A percentile compares a stretch with the other conserved stretches of the same genome.
phyloP scores from a whole-genome alignment of 2,888 invertebrate species.

The Tachina grossa region DNA sequence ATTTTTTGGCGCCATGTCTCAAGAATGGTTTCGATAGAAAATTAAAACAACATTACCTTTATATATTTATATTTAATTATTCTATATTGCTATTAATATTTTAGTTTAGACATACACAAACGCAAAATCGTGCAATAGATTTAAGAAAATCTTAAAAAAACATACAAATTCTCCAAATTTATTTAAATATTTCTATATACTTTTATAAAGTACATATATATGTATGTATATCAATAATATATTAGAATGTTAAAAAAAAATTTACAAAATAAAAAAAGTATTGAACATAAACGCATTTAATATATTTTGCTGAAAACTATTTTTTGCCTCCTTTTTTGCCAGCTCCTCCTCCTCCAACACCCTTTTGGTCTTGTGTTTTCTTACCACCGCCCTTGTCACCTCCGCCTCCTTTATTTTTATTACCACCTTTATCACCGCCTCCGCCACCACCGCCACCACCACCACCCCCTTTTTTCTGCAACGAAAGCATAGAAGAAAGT shows the following conservation, averaged over 20 bases:
- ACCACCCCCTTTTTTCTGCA: constrained; percentile 79
- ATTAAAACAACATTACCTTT: constrained; percentile 26
- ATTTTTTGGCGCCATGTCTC: constrained; percentile 91
- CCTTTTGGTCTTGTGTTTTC: constrained; percentile 79
- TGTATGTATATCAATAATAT: constrained; percentile 5
- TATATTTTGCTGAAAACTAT: constrained; percentile 68
- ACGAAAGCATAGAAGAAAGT: constrained; percentile 42
- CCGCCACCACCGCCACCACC: constrained; percentile 70
- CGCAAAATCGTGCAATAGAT: constrained; percentile 22
- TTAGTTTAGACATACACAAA: neutral
- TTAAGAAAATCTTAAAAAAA: constrained; percentile 14
- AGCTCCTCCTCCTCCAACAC: constrained; percentile 74
- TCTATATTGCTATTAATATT: neutral
- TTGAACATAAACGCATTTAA: constrained; percentile 21
- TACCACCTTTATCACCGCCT: constrained; percentile 72
- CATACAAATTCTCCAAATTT: constrained; percentile 22
- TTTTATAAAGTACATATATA: constrained; percentile 28
- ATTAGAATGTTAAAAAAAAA: neutral
- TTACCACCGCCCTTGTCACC: constrained; percentile 75
- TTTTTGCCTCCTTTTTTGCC: constrained; percentile 81
- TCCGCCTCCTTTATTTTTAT: constrained; percentile 75
- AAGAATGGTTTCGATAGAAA: constrained; percentile 89
- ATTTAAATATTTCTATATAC: constrained; percentile 22
- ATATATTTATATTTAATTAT: neutral
- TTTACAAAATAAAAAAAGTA: constrained; percentile 8